A percentile compares a stretch with the other conserved stretches of the same genome.
Conservation (phyloP, 2,888 invertebrate genomes). For the Melieria picta region DNA sequence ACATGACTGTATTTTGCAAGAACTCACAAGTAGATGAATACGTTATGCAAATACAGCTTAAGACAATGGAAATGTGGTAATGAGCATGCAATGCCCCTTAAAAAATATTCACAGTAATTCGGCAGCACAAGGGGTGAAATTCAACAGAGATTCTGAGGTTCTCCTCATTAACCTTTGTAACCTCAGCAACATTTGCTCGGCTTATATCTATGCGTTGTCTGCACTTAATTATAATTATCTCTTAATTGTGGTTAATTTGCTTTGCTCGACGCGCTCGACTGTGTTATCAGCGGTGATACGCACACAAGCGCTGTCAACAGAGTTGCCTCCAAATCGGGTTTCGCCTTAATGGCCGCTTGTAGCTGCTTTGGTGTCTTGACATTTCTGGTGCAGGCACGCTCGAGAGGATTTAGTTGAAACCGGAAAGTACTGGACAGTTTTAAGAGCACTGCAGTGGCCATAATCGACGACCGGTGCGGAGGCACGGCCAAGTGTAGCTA, state of each 20-base stretch:
- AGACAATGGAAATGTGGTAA: too few relatives aligned
- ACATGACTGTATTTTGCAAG: too few relatives aligned
- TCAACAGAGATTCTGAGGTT: too few relatives aligned
- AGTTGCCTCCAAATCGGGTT: neutral
- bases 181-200: too few relatives aligned
- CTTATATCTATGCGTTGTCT: too few relatives aligned
- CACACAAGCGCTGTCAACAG: neutral
- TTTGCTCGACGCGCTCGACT: neutral
- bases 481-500: neutral
- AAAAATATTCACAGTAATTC: too few relatives aligned
- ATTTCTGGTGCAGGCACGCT: neutral
- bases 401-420: conserved; percentile 35
- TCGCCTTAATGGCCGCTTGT: neutral
- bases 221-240: neutral
- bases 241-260: conserved; percentile 23
- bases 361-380: too few relatives aligned
- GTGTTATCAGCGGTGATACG: conserved; percentile 18
- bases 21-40: too few relatives aligned
- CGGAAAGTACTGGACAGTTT: conserved; percentile 52
- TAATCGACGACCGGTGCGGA: neutral
- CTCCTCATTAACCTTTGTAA: too few relatives aligned
- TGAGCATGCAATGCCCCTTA: too few relatives aligned
- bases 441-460: conserved; percentile 33
- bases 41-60: too few relatives aligned
- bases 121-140: too few relatives aligned